Evolutionary conservation across 2,113 vertebrate genomes (phyloP), one percentile per base, ranked within the genome.

Genomic region (Alligator sinensis): DNA sequence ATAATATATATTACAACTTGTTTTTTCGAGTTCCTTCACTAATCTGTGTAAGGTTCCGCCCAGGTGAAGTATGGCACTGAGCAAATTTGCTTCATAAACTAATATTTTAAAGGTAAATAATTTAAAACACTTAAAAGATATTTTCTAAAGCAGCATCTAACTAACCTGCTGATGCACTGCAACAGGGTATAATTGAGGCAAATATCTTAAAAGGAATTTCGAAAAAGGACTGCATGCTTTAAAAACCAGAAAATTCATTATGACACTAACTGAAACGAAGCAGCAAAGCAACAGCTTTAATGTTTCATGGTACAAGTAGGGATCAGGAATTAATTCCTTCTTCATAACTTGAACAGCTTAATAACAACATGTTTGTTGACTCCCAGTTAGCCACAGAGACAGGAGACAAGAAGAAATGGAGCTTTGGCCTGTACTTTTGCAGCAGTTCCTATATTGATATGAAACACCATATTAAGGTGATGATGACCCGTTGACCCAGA

Each of bases 51-150:
- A 97, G 96, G 96, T 89, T 95, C 94, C 92, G 82, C 94, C 92
- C 90, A 93, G 95, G 88, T 88, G 89, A 91, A 95, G 88, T 76
- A 88, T 93, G 95, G 94, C 95, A 93, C 78, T 59, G 9, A 91
- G 92, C 96, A 96, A 95, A 92, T 8, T 61, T 89, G 66, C 94
- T 82, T 95, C 95, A 84, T 93, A 91, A 95, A 96, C 92, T 89
- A 86, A 93, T 92, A 92, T 92, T 95, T 96, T 96, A 94, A 94
- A 93, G 90, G 94, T 96, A 96, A 97, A 96, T 96, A 96, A 96
- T 87, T 11, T 82, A 95, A 96, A 96, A 95, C 88, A 89, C 94
- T 96, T 96, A 95, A 96, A 95, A 96, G 94, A 85, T 95, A 76
- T 96, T 94, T 94, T 87, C 89, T 95, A 96, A 95, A 76, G 90